A percentile compares a stretch with the other conserved stretches of the same genome.
Evolutionary conservation across 1,140 invertebrate genomes (phyloP).

Genomic region (Mactra quadrangularis): DNA sequence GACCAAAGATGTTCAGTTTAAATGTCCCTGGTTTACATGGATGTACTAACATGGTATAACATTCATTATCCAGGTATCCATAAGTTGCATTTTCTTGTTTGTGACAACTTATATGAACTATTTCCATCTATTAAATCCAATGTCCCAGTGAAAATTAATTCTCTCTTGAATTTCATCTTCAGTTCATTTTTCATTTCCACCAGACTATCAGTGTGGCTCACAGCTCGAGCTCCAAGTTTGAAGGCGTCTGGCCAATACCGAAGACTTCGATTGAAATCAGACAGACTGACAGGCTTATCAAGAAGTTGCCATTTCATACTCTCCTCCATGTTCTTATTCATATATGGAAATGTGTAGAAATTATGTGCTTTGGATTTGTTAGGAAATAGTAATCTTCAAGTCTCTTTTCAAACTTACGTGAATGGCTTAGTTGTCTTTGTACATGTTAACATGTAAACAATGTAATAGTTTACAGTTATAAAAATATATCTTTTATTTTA

Average conservation of each 20-base stretch:
- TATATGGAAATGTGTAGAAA: constrained; percentile 84
- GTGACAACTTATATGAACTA: too few species aligned
- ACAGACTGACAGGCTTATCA: too few species aligned
- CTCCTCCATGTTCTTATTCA: too few species aligned
- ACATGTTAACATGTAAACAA: constrained; percentile 75
- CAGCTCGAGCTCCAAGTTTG: constrained; percentile 22
- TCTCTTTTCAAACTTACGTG: constrained; percentile 58
- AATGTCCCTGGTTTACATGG: too few species aligned
- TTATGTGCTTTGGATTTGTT: constrained; percentile 84
- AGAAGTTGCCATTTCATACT: too few species aligned
- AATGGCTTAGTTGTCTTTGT: constrained; percentile 64
- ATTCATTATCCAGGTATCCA: neutral
- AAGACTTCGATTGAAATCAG: constrained; percentile 41
- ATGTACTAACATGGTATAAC: constrained; percentile 39
- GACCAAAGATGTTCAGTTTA: too few species aligned
- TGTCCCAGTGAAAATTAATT: constrained; percentile 6
- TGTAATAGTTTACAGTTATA: constrained; percentile 94
- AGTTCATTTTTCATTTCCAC: too few species aligned
- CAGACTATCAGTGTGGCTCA: constrained; percentile 40
- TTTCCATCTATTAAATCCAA: constrained; percentile 28
- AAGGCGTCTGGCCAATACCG: constrained; percentile 33
- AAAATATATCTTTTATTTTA: constrained; percentile 95
- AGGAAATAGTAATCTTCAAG: constrained; percentile 82
- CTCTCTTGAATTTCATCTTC: constrained; percentile 30
- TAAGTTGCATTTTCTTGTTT: constrained; percentile 28